Conservation (phyloP, 2,797 vertebrate genomes). For the Tachyglossus aculeatus region DNA sequence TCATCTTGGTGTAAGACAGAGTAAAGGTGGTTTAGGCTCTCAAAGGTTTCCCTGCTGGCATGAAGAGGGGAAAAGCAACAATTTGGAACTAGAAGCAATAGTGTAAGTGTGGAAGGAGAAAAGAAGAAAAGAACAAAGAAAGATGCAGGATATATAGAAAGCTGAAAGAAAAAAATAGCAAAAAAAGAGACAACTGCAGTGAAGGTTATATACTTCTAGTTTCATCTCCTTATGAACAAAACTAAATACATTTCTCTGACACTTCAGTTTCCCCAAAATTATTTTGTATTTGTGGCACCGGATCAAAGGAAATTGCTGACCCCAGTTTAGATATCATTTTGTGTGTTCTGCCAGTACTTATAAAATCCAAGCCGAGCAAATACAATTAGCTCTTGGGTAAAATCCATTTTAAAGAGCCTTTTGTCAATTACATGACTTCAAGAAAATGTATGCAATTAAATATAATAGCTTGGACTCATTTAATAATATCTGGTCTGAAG, state of each 20-base stretch:
- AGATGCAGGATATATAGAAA: too few species aligned
- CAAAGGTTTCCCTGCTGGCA: not conserved
- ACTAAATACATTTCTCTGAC: not conserved
- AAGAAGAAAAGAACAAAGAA: not conserved
- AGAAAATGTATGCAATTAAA: conserved; percentile 12
- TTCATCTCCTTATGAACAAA: conserved; percentile 8
- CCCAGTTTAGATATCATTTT: not conserved
- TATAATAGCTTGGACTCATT: not conserved
- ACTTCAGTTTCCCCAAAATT: conserved; percentile 5
- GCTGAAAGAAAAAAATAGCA: too few species aligned
- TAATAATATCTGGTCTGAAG: not conserved
- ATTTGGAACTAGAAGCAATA: not conserved
- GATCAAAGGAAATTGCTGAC: not conserved
- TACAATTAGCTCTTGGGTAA: conserved; percentile 14
- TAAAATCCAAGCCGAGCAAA: conserved; percentile 5
- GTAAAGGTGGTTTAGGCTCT: too few species aligned
- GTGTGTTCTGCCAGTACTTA: not conserved
- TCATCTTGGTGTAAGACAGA: conserved; percentile 8
- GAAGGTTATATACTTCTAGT: not conserved
- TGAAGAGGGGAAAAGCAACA: not conserved
- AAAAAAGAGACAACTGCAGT: not conserved
- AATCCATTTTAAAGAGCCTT: not conserved
- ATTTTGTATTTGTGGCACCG: not conserved
- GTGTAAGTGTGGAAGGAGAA: not conserved
- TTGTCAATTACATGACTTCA: conserved; percentile 7